Evolutionary conservation across 2,797 vertebrate species (phyloP).

Genomic region (Octomys mimax): DNA sequence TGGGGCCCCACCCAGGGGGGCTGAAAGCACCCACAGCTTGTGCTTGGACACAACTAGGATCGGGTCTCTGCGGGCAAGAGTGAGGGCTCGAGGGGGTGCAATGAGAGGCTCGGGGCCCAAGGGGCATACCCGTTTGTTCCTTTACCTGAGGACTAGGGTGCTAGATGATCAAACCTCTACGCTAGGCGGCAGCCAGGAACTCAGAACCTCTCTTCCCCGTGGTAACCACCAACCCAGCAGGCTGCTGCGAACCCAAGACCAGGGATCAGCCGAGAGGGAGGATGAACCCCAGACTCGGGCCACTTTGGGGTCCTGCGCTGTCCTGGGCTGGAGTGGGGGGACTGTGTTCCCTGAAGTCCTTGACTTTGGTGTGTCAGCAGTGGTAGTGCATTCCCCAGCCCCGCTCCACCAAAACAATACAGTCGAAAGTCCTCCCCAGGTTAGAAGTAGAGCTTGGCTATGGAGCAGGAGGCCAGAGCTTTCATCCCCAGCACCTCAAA

Average conservation of each 20-base stretch:
- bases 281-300: background rate
- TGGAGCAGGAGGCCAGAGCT: no score
- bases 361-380: rapidly evolving
- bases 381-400: background rate
- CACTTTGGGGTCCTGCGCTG: background rate
- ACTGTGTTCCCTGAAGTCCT: background rate
- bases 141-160: background rate
- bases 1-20: rapidly evolving
- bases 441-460: no score
- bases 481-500: background rate
- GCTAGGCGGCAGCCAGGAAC: rapidly evolving
- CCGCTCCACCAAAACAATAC: background rate
- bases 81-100: rapidly evolving
- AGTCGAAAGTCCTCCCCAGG: background rate
- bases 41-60: background rate
- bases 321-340: background rate
- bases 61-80: background rate
- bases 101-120: background rate
- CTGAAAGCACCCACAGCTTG: background rate
- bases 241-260: background rate
- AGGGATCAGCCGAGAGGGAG: rapidly evolving
- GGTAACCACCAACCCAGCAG: background rate
- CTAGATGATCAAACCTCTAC: background rate
- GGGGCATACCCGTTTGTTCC: background rate
- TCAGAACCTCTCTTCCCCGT: rapidly evolving